Percentiles rank a stretch among this genome's conserved stretches.
These are phyloP conservation scores for Arothron firmamentum DNA, from an alignment of 2,113 vertebrate genomes.

Conservation along the genomic window DNA sequence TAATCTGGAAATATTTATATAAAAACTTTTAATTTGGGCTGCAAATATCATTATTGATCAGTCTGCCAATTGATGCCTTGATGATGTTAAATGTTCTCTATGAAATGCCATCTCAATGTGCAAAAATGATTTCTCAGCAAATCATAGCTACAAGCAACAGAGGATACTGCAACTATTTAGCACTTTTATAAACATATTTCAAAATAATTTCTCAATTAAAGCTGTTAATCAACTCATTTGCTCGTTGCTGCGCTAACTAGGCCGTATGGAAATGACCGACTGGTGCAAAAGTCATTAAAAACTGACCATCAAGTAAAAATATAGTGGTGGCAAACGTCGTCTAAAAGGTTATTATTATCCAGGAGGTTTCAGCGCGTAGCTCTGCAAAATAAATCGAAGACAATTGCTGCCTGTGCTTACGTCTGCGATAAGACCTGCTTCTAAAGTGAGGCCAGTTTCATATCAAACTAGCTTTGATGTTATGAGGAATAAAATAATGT, in stretches of 20 bases:
- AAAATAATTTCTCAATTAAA: neutral
- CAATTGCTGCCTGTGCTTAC: conserved; percentile 14
- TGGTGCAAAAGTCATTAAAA: conserved; percentile 4
- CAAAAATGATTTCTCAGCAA: neutral
- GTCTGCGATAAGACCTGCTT: neutral
- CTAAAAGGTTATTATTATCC: too few relatives aligned
- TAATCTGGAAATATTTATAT: too few relatives aligned
- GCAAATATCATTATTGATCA: neutral
- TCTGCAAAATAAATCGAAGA: neutral
- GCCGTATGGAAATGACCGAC: neutral
- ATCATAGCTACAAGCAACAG: neutral
- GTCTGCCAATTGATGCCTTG: neutral
- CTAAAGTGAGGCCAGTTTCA: conserved; percentile 9
- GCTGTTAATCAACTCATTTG: neutral
- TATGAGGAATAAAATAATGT: conserved; percentile 7
- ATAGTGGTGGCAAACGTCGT: too few relatives aligned
- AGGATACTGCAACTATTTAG: neutral
- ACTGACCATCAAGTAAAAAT: neutral
- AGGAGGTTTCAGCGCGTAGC: neutral
- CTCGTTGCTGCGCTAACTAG: neutral
- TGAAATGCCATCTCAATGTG: neutral
- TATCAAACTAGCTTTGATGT: conserved; percentile 6
- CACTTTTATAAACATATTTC: neutral
- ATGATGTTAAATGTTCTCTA: neutral
- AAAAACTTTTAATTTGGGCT: too few relatives aligned